Percentiles rank a stretch among this genome's conserved stretches.
Conservation (phyloP, 2,113 vertebrate genomes). For the Cryptotis parvus region DNA sequence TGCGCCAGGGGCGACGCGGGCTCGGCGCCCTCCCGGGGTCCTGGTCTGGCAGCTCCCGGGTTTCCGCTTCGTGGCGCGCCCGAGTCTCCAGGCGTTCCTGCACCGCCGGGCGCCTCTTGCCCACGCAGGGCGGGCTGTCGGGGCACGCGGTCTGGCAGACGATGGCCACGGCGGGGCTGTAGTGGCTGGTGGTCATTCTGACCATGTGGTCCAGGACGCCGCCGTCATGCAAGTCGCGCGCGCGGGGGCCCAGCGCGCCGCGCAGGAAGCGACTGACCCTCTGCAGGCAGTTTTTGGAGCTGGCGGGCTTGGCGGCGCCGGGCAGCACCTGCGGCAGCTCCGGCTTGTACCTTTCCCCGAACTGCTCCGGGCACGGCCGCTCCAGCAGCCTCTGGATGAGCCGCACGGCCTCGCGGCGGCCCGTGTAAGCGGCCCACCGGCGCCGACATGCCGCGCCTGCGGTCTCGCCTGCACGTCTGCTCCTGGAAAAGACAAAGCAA, state of each 20-base stretch:
- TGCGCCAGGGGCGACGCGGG: slow-evolving; percentile 14
- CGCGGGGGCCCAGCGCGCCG: slow-evolving; percentile 87
- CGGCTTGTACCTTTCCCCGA: slow-evolving; percentile 89
- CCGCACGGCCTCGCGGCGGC: slow-evolving; percentile 92
- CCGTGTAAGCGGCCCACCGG: slow-evolving; percentile 96
- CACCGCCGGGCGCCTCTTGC: slow-evolving; percentile 92
- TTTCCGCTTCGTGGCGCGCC: slow-evolving; percentile 83
- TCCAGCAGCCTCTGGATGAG: slow-evolving; percentile 92
- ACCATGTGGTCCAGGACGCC: slow-evolving; percentile 97
- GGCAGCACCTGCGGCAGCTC: slow-evolving; percentile 92
- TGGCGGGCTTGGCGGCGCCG: slow-evolving; percentile 87
- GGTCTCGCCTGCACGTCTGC: slow-evolving; percentile 92
- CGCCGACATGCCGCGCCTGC: slow-evolving; percentile 91
- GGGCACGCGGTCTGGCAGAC: slow-evolving; percentile 94
- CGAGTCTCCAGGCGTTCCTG: slow-evolving; percentile 92
- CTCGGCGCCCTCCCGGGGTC: slow-evolving; percentile 82
- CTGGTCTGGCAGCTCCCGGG: slow-evolving; percentile 84
- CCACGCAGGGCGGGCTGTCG: slow-evolving; percentile 91
- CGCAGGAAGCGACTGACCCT: slow-evolving; percentile 89
- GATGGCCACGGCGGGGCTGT: slow-evolving; percentile 92
- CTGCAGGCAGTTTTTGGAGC: slow-evolving; percentile 92
- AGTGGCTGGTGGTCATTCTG: slow-evolving; percentile 92
- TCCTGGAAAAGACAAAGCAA: slow-evolving; percentile 86
- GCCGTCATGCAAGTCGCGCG: slow-evolving; percentile 90
- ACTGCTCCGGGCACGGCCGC: slow-evolving; percentile 92